Base-by-base conservation (phyloP, 2,888 invertebrate species). In the Aspidiotus rigidus region DNA sequence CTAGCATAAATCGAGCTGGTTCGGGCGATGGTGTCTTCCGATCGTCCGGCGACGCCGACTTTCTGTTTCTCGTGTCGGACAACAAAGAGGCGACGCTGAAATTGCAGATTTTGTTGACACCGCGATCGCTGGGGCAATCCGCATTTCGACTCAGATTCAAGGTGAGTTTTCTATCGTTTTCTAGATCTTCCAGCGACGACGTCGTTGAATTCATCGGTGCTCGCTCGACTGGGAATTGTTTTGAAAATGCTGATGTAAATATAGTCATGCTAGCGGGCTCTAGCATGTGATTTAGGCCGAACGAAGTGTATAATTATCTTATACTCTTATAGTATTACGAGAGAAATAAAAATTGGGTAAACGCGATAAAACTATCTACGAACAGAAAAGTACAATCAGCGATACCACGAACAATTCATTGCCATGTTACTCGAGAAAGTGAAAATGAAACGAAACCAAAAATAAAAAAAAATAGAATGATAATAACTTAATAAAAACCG, bases 51-150 rank as follows among this genome's bases (percentile, higher is more conserved):
- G 79, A 70, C 56, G 69, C 63, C 0, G 40, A 41, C 7, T 15
- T 40, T 13, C 61, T 60, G 7, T 62, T 62, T 77, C 90, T 85
- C 40, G 93, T 87, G 75, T 93, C 93, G 15, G 91, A 87, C 74
- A 94, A 80, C 73, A 93, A 83, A 0, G 93, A 90, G 7, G 93
- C 91, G 74, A 93, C 93, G 79, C 92, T 90, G 81, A 94, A 93
- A 75, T 83, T 83, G 69, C 80, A 17, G 53, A 49, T 44, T 40
- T 41, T 44, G 55, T 53, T 60, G 10, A 54, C 69, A 39, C 53
- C 49, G 13, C 60, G 60, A 39, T 60, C 59, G 28, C 40, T 49
- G 7, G 69, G 39, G 55, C 61, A 61, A 15, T 62, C 69, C 7
- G 49, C 60, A 54, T 61, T 61, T 1, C 61, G n/a, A 13, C 69